Evolutionary conservation across 2,888 invertebrate species (phyloP).

Genomic region (Aquatica leii): DNA sequence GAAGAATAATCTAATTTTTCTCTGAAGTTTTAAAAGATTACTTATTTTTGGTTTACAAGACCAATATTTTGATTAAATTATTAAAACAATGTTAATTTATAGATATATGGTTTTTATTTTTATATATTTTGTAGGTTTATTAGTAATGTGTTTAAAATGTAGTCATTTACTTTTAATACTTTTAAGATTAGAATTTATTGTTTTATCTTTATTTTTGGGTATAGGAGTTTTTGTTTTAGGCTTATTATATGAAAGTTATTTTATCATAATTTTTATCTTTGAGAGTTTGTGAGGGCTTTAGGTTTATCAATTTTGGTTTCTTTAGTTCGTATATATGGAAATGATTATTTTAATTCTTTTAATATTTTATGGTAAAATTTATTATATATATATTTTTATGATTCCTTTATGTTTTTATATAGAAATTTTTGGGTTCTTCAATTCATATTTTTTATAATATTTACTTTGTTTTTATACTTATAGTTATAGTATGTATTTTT

Average conservation of each 20-base stretch:
- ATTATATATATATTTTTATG: conserved; percentile 62
- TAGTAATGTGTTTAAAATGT: conserved; percentile 8
- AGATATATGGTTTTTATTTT: conserved; percentile 62
- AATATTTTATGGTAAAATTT: conserved; percentile 67
- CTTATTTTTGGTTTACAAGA: conserved; percentile 74
- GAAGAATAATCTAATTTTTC: conserved; percentile 55
- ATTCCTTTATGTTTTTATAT: conserved; percentile 62
- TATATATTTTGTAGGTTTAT: conserved; percentile 59
- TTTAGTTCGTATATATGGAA: conserved; percentile 68
- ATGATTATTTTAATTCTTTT: conserved; percentile 69
- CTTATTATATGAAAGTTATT: conserved; percentile 17
- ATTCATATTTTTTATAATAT: conserved; percentile 62
- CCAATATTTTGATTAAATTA: conserved; percentile 74
- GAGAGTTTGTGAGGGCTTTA: conserved; percentile 71
- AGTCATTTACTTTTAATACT: background rate
- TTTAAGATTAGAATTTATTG: background rate
- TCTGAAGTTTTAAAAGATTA: conserved; percentile 68
- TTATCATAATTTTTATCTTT: conserved; percentile 62
- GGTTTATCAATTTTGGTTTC: conserved; percentile 43
- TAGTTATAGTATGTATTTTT: conserved; percentile 55
- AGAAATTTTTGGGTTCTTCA: conserved; percentile 65
- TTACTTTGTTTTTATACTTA: conserved; percentile 61
- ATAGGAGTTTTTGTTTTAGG: background rate
- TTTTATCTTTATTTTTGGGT: conserved; percentile 11
- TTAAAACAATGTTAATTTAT: conserved; percentile 67